These are phyloP conservation scores for Myanophis thanlyinensis DNA, from an alignment of 2,113 vertebrate species.

Conservation along the genomic window DNA sequence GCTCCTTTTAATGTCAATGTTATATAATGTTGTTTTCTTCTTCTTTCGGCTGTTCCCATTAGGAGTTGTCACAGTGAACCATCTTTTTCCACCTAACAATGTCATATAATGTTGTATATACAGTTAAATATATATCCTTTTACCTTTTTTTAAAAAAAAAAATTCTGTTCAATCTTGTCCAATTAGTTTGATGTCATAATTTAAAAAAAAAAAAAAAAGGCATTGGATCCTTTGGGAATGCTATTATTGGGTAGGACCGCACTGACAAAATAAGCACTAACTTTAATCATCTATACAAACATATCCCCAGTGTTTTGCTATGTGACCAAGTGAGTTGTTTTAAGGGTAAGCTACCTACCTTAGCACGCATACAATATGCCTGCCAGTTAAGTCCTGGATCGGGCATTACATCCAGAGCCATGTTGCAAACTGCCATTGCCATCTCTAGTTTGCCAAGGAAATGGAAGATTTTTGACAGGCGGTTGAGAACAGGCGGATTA, in stretches of 20 bases:
- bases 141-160: not conserved
- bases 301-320: not conserved
- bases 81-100: too few relatives aligned
- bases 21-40: too few relatives aligned
- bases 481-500: slow-evolving; percentile 70
- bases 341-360: slow-evolving; percentile 62
- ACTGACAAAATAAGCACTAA: not conserved
- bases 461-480: slow-evolving; percentile 74
- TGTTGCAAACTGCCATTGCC: slow-evolving; percentile 79
- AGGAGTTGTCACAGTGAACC: too few relatives aligned
- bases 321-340: not conserved
- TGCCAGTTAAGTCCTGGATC: slow-evolving; percentile 82
- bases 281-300: not conserved
- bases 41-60: too few relatives aligned
- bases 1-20: not conserved
- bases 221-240: not conserved
- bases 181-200: not conserved
- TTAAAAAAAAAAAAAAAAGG: too few relatives aligned
- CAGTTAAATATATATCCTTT: not conserved
- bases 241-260: not conserved
- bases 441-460: slow-evolving; percentile 79
- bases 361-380: slow-evolving; percentile 77
- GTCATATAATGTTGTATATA: not conserved
- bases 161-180: not conserved
- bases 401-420: slow-evolving; percentile 73